Evolutionary conservation across 2,888 invertebrate species (phyloP).

Genomic region (Tigriopus californicus): DNA sequence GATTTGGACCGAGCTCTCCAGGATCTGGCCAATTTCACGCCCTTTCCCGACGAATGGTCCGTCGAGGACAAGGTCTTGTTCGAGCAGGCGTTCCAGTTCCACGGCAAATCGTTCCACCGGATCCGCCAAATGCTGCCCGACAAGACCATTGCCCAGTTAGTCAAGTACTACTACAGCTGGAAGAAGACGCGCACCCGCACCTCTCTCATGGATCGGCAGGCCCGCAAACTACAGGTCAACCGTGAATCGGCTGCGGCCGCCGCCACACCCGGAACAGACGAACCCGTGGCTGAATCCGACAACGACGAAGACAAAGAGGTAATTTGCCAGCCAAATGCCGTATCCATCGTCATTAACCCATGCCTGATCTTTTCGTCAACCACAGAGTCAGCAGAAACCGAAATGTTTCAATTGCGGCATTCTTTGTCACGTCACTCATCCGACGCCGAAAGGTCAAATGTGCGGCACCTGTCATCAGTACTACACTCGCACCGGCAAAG

Average conservation of each 20-base stretch:
- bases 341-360: no score
- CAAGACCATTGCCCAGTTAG: slow-evolving; percentile 83
- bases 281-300: background rate
- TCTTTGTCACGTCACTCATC: slow-evolving; percentile 49
- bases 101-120: slow-evolving; percentile 91
- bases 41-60: slow-evolving; percentile 95
- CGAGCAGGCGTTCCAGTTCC: slow-evolving; percentile 94
- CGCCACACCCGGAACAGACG: background rate
- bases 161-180: slow-evolving; percentile 97
- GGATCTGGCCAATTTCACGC: slow-evolving; percentile 88
- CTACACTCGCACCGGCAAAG: slow-evolving; percentile 25
- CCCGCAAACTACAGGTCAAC: slow-evolving; percentile 42
- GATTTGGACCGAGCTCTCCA: slow-evolving; percentile 75
- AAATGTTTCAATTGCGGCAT: slow-evolving; percentile 49
- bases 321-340: no score
- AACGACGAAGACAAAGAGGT: slow-evolving; percentile 18
- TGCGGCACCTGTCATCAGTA: slow-evolving; percentile 68
- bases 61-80: slow-evolving; percentile 93
- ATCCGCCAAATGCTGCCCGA: slow-evolving; percentile 95
- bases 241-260: slow-evolving; percentile 41
- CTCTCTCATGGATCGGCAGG: slow-evolving; percentile 77
- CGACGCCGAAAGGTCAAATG: slow-evolving; percentile 53
- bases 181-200: slow-evolving; percentile 82
- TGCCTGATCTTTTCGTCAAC: no score
- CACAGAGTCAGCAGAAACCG: slow-evolving; percentile 9